Base-by-base conservation (phyloP, 2,797 vertebrate species). In the Acanthurus leucopareius region DNA sequence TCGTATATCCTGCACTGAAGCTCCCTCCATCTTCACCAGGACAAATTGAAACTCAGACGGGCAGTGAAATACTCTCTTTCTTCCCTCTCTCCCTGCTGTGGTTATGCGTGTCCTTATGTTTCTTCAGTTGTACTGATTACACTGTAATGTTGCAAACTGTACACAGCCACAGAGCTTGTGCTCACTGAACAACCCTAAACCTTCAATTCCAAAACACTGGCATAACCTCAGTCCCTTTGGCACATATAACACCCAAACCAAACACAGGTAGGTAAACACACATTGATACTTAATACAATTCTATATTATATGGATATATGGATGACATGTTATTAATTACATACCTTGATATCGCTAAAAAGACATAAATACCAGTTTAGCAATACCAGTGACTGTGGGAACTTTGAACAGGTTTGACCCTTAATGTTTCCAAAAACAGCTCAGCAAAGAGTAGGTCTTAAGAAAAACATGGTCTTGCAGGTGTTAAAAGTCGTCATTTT, bases 41-140 rank as follows among this genome's bases (percentile, higher is more conserved):
- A 85, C 83, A 90, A 88, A 89, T 85, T 88, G 86, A 89, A 91
- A 80, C 77, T 70, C 86, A 79, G 86, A 82, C 79, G 85, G 82
- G 48, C 62, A 3, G 59, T 89, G 87, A 89, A 89, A 86, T 84
- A 83, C 74, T 67, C 63, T 49, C 44, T 63, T 59, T 64, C 62
- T 60, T 59, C 52, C 32, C 56, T 61, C 38, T 48, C 58, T 69
- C 48, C 14, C 56, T 69, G 61, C 48, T 75, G 69, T 79, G 83
- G 67, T 69, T 71, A 13, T 69, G 28, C 47, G 73, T 57, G 51
- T 68, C 40, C 61, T 73, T 57, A 69, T 51, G 25, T 64, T 64
- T 54, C 45, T 57, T 80, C 57, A 42, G 4, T 83, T 77, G 69
- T 73, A 88, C 83, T 80, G 73, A 85, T 85, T 59, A 69, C 28